Conservation (phyloP, 2,797 vertebrate species). For the Cyprinella venusta region DNA sequence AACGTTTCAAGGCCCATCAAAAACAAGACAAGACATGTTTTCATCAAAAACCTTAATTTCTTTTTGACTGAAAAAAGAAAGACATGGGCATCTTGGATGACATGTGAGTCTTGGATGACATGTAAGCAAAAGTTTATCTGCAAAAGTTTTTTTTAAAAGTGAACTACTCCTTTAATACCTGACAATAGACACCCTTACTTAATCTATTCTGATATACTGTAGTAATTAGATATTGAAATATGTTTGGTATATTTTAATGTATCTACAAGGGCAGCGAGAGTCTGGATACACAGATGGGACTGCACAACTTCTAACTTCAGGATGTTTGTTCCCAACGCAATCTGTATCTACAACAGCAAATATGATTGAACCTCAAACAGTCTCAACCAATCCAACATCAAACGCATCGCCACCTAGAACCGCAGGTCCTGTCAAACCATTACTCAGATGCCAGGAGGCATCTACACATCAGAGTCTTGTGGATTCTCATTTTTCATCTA, state of each 20-base stretch:
- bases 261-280: neutral
- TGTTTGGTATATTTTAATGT: neutral
- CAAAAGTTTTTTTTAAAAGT: no score
- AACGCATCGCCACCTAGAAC: neutral
- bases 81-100: no score
- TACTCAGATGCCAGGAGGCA: neutral
- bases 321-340: neutral
- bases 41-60: no score
- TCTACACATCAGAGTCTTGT: constrained; percentile 5
- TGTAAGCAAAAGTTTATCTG: no score
- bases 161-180: no score
- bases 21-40: no score
- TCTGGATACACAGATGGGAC: neutral
- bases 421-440: neutral
- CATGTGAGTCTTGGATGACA: no score
- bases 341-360: neutral
- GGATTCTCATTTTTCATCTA: constrained; percentile 5
- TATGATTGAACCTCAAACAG: neutral
- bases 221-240: neutral
- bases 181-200: no score
- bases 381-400: neutral
- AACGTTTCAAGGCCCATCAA: no score
- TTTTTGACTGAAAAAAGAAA: no score
- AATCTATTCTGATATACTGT: neutral
- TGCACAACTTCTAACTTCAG: neutral